Percentiles rank a stretch among this genome's conserved stretches.
phyloP scores from a whole-genome alignment of 2,113 vertebrate species.

The Pteruthius melanotis region DNA sequence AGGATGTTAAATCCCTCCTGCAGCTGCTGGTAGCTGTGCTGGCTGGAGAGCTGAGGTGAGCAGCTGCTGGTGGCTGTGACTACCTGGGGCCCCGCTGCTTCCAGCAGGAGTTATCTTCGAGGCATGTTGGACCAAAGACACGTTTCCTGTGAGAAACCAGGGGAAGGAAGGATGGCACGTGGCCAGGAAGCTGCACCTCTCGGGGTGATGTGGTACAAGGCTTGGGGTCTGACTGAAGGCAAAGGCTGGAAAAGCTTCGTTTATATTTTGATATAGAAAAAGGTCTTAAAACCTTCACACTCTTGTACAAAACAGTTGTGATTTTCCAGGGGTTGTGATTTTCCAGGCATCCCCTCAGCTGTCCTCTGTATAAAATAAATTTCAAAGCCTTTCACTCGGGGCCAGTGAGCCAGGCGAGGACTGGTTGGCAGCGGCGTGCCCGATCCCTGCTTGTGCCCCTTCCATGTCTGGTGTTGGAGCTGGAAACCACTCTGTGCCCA shows the following conservation, averaged over 20 bases:
- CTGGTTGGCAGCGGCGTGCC: rapidly evolving
- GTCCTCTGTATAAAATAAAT: neutral
- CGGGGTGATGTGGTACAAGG: rapidly evolving
- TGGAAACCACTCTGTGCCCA: rapidly evolving
- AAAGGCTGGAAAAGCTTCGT: neutral
- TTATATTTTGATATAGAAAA: neutral
- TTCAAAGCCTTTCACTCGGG: neutral
- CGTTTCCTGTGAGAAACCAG: neutral
- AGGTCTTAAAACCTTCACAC: rapidly evolving
- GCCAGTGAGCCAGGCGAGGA: neutral
- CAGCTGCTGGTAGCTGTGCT: neutral
- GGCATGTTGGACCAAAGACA: neutral
- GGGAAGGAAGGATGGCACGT: neutral
- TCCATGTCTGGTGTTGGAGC: neutral
- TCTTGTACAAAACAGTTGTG: neutral
- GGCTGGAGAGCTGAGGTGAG: neutral
- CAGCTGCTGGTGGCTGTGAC: neutral
- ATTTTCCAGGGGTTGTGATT: neutral
- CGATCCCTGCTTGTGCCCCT: rapidly evolving
- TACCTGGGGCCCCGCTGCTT: neutral
- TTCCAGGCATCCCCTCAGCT: neutral
- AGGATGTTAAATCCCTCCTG: neutral
- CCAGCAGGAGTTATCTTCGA: neutral
- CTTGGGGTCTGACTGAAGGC: neutral
- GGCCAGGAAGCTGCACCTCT: neutral